These are phyloP conservation scores for Littorina saxatilis DNA, from an alignment of 1,140 invertebrate species.

Conservation along the genomic window DNA sequence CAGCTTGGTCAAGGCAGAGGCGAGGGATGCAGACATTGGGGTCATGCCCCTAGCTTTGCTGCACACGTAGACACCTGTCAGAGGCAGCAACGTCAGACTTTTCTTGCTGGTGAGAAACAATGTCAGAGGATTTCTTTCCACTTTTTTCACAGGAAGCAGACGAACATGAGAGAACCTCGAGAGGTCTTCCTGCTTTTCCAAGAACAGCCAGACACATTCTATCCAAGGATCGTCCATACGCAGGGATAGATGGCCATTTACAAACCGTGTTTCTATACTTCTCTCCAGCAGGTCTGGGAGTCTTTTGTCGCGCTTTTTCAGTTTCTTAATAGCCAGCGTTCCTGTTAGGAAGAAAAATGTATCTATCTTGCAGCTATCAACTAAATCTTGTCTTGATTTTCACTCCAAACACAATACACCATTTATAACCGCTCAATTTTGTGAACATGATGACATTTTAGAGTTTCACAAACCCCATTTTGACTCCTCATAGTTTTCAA, in stretches of 20 bases:
- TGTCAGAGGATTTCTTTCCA: no score
- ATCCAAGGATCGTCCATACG: constrained; percentile 21
- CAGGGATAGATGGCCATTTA: neutral
- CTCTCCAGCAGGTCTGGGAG: neutral
- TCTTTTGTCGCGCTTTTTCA: neutral
- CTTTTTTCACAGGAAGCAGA: constrained; percentile 18
- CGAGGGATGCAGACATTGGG: neutral
- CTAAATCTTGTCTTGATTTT: no score
- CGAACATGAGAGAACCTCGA: neutral
- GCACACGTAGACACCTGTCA: constrained; percentile 22
- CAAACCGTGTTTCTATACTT: constrained; percentile 15
- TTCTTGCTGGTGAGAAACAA: no score
- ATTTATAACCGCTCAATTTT: no score
- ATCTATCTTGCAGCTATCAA: no score
- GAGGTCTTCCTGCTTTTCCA: neutral
- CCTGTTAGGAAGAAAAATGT: neutral
- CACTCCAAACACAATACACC: no score
- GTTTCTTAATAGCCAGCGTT: no score
- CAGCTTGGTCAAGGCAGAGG: constrained; percentile 14
- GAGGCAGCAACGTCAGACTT: constrained; percentile 3
- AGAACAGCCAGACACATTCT: constrained; percentile 27
- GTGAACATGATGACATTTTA: no score
- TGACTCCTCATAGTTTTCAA: no score
- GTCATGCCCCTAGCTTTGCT: neutral
- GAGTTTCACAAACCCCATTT: no score